Base-by-base conservation (phyloP, 2,888 invertebrate genomes). In the Artemia sinica region DNA sequence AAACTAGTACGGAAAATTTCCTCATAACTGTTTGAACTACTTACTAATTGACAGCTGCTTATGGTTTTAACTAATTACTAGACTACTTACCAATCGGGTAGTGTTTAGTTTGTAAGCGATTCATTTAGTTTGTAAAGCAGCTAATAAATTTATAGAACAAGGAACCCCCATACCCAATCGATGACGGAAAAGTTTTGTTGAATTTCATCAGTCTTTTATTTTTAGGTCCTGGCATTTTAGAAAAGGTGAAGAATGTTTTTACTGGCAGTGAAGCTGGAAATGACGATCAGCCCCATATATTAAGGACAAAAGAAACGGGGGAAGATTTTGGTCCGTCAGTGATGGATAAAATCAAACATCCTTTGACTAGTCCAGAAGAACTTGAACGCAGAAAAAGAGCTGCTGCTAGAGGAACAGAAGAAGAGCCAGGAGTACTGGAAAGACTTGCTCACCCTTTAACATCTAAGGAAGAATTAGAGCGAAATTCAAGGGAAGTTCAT, bases 321-420 rank as follows among this genome's bases (percentile, higher is more conserved):
- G 63, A 58, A 28, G 28, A 58, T 28, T 58, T 58, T 28, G 63
- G 63, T n/a, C 63, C 63, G 9, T 58, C 63, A 28, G 63, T 58
- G n/a, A 8, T 58, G 2, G 63, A 58, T 8, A 58, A 58, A 28
- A 10, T 58, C 10, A 58, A 58, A 28, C 63, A 58, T 9, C 63
- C 63, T 8, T 58, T 58, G 14, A 58, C 63, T n/a, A 58, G 63
- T 58, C 63, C 63, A 10, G 63, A 58, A 58, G 63, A 58, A 28
- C 63, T 58, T 10, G 63, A 58, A 28, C 63, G 63, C n/a, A 58
- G 63, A 58, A 28, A n/a, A 18, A n/a, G 63, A 18, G 63, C 63
- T 9, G 63, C n/a, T 9, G 2, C 63, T 18, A n/a, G n/a, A 58
- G 63, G 63, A 1, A 58, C 63, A n/a, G 63, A 58, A 28, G 14